Base-by-base conservation (phyloP, 2,797 vertebrate genomes). In the Mareca strepera region DNA sequence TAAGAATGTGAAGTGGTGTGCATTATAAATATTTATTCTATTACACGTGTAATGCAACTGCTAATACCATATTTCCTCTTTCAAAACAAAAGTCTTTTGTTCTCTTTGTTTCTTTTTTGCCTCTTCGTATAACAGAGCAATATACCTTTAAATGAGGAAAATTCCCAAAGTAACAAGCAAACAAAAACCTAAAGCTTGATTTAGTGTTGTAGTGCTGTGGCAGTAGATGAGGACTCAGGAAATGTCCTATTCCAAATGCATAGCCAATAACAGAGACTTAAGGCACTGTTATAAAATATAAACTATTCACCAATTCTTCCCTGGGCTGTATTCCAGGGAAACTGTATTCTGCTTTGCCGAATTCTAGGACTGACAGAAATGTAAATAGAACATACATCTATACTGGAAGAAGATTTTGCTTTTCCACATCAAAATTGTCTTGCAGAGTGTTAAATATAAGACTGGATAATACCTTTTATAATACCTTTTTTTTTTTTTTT, bases 301-400 rank as follows among this genome's bases (percentile, higher is more conserved):
- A 95, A 85, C 90, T 95, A 43, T 92, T 93, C 90, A 92, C 91
- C 92, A 84, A 74, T 77, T 88, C 87, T 84, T 85, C 5, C 2
- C 81, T 94, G 92, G 92, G 81, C 92, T 92, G 53, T 41, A 72
- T 67, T 94, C 94, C 94, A 94, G 86, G 77, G 90, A 90, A 94
- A 82, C 9, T 85, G 37, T 63, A 60, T 92, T 93, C 50, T 74
- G 41, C 62, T 82, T 86, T 80, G 60, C 72, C 20, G 83, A 94
- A 66, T 88, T 77, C 78, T 90, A 26, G 6, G 18, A 62, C 64
- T 90, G 83, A 94, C 68, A 89, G 72, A 64, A 89, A 91, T 1
- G 15, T 75, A 93, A 94, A 94, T 68, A 92, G 62, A 82, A 66
- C 85, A 85, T 55, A 95, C 69, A 37, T 82, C 46, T 48, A 48